Evolutionary conservation across 2,797 vertebrate species (phyloP).

Genomic region (Mormyrus hasselquistii): DNA sequence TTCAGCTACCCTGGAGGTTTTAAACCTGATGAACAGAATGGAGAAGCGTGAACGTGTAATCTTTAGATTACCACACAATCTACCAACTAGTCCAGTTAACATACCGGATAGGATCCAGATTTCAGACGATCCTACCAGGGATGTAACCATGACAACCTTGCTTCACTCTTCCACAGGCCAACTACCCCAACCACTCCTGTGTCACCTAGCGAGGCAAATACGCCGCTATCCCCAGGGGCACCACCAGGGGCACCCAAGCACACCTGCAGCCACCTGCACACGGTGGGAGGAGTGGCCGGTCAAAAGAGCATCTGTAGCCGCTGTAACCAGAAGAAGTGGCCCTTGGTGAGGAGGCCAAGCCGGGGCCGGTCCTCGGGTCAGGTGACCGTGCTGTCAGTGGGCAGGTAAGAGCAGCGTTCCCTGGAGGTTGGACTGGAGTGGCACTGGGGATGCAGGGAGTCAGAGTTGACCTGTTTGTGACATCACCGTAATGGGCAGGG

Average conservation of each 20-base stretch:
- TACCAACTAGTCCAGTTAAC: neutral
- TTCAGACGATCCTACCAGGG: neutral
- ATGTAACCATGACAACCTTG: neutral
- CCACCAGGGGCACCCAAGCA: conserved; percentile 67
- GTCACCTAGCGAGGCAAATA: conserved; percentile 58
- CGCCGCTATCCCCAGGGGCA: conserved; percentile 65
- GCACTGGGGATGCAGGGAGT: neutral
- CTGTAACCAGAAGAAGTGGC: conserved; percentile 88
- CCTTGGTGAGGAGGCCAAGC: conserved; percentile 65
- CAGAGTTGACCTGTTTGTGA: neutral
- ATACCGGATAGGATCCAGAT: neutral
- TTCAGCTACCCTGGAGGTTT: neutral
- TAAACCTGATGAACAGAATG: neutral
- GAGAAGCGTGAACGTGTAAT: neutral
- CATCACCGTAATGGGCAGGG: neutral
- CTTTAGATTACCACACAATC: neutral
- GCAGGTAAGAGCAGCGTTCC: conserved; percentile 63
- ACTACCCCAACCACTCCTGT: conserved; percentile 58
- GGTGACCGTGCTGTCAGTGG: conserved; percentile 89
- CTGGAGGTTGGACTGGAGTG: neutral
- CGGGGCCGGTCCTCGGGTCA: conserved; percentile 66
- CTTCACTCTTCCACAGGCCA: conserved; percentile 21
- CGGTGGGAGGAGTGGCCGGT: conserved; percentile 73
- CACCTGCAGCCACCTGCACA: conserved; percentile 84
- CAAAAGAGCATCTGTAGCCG: conserved; percentile 76